Base-by-base conservation (phyloP, 53 echinoderm and acorn worm species). In the Temnopleurus reevesii region DNA sequence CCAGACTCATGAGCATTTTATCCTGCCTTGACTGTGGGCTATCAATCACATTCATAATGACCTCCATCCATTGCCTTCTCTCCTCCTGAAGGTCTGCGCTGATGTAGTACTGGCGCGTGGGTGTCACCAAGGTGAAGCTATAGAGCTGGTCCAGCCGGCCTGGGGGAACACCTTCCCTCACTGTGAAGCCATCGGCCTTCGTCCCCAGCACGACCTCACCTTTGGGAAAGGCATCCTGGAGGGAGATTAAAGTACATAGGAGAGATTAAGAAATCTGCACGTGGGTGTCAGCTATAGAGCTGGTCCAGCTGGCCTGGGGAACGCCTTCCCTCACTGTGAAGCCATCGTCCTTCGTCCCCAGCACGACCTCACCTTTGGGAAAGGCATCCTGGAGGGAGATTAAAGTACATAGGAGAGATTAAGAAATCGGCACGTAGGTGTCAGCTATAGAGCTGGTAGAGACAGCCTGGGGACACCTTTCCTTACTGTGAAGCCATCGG, bases 401-500 rank as follows among this genome's bases (percentile, higher is more conserved):
- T 24, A 93, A 27, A 89, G 76, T 4, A 44, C 23, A 61, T 55
- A 34, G 43, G 41, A 77, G 9, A 19, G 15, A 17, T 8, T 5
- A 6, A 45, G 41, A 8, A 21, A 6, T 93, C 91, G 43, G 53
- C 99, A 89, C 84, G 93, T 94, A 12, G 99, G 99, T 27, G 96
- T 96, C 53, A 86, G 89, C 93, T 85, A 77, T 93, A 96, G 17
- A 92, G 93, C 65, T 95, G 94, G 27, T 96, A 93, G 27, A 93
- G 88, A n/a, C 86, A 89, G 46, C 99, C 99, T 0, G 96, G 94
- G 99, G 99, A 96, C 93, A 18, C 99, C 96, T 38, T 96, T 94
- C 15, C 94, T 84, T 24, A 94, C 94, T 13, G 92, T 89, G 91
- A 91, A 98, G 76, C 90, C 93, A 41, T 96, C 92, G 8, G 38